phyloP scores from a whole-genome alignment of 2,888 invertebrate species.

The Petrophora chlorosata region DNA sequence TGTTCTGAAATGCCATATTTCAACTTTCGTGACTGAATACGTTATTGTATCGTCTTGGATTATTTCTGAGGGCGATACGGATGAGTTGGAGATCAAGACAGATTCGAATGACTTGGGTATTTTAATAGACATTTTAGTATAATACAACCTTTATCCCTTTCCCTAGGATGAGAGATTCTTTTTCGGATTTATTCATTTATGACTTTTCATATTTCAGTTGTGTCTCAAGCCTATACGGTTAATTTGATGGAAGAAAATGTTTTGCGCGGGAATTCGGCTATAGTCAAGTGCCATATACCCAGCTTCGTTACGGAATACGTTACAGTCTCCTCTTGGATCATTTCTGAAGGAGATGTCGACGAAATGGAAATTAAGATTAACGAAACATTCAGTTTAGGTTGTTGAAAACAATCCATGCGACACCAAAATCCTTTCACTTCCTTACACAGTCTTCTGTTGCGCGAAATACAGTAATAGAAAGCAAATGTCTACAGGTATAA shows the following conservation, averaged over 20 bases:
- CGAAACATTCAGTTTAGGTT: conserved; percentile 64
- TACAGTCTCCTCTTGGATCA: conserved; percentile 92
- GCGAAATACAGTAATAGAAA: too few species aligned
- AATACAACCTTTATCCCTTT: conserved; percentile 35
- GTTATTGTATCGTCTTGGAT: conserved; percentile 94
- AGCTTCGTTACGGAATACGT: conserved; percentile 97
- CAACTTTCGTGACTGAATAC: conserved; percentile 96
- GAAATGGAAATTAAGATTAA: conserved; percentile 68
- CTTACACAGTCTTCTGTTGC: conserved; percentile 26
- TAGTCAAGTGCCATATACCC: conserved; percentile 96
- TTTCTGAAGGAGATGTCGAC: conserved; percentile 87
- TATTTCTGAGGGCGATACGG: conserved; percentile 86
- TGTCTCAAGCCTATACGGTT: conserved; percentile 93
- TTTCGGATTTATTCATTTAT: too few species aligned
- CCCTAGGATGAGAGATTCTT: too few species aligned
- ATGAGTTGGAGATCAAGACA: conserved; percentile 76
- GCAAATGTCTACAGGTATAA: background rate
- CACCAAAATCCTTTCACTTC: conserved; percentile 23
- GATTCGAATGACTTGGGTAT: conserved; percentile 73
- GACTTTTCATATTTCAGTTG: conserved; percentile 87
- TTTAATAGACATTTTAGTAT: too few species aligned
- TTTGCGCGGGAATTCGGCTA: conserved; percentile 93
- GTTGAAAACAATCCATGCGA: background rate
- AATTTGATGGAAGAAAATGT: conserved; percentile 97
- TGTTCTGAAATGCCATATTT: conserved; percentile 96